Conservation (phyloP, 2,113 vertebrate genomes). For the Bujurquina vittata region DNA sequence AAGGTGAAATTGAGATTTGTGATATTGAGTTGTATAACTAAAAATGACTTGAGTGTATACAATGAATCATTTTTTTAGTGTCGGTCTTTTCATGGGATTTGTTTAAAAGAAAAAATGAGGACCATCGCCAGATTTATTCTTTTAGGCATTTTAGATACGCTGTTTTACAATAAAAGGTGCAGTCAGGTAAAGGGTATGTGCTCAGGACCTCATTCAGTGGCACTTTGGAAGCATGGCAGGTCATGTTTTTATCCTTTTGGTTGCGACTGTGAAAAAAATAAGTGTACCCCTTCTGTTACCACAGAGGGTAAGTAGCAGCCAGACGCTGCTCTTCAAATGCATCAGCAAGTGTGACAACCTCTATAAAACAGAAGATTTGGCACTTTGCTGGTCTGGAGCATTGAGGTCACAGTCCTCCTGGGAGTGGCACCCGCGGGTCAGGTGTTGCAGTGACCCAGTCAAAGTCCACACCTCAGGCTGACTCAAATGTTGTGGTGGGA, state of each 20-base stretch:
- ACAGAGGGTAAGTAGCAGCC: not conserved
- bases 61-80: not conserved
- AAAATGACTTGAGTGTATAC: not conserved
- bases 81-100: not conserved
- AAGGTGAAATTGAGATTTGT: constrained; percentile 1
- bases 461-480: not conserved
- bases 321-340: not conserved
- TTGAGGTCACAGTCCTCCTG: too few relatives aligned
- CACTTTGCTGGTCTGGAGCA: not conserved
- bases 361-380: not conserved
- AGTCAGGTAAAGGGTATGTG: not conserved
- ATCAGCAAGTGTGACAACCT: not conserved
- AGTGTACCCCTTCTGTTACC: not conserved
- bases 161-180: not conserved
- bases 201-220: not conserved
- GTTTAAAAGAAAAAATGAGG: not conserved
- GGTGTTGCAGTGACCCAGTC: not conserved
- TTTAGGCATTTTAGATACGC: not conserved
- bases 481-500: not conserved
- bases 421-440: not conserved
- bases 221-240: not conserved
- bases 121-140: not conserved
- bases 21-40: not conserved
- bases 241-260: not conserved
- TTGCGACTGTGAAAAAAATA: not conserved